phyloP scores from a whole-genome alignment of 2,113 vertebrate species.

The Mirounga angustirostris region DNA sequence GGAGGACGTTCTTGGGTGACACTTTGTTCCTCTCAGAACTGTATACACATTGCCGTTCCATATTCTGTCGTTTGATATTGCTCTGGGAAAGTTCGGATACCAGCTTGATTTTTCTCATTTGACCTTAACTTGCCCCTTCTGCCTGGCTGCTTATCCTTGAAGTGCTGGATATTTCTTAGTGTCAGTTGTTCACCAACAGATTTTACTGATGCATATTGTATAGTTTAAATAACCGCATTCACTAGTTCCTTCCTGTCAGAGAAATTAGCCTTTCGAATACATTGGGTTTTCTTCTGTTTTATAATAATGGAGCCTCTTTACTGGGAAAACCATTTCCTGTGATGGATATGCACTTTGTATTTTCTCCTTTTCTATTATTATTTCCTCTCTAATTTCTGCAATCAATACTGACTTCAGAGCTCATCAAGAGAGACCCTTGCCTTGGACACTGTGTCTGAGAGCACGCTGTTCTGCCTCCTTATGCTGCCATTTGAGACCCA shows the following conservation, averaged over 20 bases:
- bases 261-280: background rate
- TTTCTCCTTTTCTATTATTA: background rate
- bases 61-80: background rate
- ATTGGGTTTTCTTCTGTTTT: background rate
- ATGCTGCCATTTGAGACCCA: background rate
- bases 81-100: background rate
- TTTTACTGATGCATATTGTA: background rate
- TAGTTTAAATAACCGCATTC: background rate
- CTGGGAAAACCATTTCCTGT: background rate
- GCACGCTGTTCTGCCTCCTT: rapidly evolving
- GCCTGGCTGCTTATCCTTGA: background rate
- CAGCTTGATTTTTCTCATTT: background rate
- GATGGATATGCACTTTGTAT: background rate
- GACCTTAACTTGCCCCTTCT: background rate
- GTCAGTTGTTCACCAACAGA: background rate
- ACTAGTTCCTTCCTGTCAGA: background rate
- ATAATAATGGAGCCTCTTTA: background rate
- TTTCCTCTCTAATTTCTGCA: background rate
- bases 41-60: background rate
- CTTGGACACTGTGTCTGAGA: background rate
- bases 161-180: background rate
- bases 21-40: background rate
- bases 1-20: background rate
- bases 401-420: background rate
- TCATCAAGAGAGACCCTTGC: background rate